Percentiles rank a stretch among this genome's conserved stretches.
phyloP scores from a whole-genome alignment of 2,113 vertebrate species.

The Peromyscus californicus region DNA sequence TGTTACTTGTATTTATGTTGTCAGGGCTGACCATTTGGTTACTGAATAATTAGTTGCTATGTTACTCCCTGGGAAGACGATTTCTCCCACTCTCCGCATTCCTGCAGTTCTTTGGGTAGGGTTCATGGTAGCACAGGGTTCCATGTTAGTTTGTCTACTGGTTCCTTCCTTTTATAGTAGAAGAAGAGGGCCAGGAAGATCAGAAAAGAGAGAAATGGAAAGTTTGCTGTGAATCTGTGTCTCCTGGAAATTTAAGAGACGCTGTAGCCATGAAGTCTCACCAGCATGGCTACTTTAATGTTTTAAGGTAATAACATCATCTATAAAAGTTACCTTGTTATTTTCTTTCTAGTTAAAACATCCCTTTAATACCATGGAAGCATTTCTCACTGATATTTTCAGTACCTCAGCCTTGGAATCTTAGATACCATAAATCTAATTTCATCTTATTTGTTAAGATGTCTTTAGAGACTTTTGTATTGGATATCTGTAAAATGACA shows the following conservation, averaged over 20 bases:
- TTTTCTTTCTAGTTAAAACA: not conserved
- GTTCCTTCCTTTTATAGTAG: not conserved
- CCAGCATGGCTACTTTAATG: not conserved
- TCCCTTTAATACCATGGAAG: not conserved
- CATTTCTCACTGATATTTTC: not conserved
- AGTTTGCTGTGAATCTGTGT: not conserved
- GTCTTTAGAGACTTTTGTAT: not conserved
- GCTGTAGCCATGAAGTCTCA: not conserved
- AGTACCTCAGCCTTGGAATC: not conserved
- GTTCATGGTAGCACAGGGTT: not conserved
- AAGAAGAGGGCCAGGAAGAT: not conserved
- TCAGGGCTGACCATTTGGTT: not conserved
- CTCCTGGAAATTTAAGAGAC: not conserved
- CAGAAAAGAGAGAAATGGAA: not conserved
- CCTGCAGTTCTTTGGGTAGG: not conserved
- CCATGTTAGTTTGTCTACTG: not conserved
- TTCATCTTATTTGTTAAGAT: not conserved
- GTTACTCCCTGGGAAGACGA: not conserved
- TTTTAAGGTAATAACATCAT: not conserved
- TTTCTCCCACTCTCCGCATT: not conserved
- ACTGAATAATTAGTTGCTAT: not conserved
- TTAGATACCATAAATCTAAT: not conserved
- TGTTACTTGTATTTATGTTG: not conserved
- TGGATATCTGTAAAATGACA: not conserved
- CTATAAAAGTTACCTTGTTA: not conserved